These are phyloP conservation scores for Nasonia longicornis DNA, from an alignment of 1,140 invertebrate species.

Conservation along the genomic window DNA sequence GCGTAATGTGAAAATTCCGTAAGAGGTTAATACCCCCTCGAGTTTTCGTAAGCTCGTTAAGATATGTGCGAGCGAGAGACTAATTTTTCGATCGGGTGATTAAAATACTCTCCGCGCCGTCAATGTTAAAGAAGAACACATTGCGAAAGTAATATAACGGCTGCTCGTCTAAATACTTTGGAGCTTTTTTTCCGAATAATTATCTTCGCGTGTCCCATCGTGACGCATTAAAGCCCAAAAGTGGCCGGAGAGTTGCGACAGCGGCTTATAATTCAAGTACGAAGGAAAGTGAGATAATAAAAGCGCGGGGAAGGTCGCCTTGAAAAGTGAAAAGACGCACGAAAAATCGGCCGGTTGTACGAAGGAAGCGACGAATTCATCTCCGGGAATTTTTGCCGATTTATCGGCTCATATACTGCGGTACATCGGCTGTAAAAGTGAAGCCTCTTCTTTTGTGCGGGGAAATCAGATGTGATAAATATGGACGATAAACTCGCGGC, in stretches of 20 bases:
- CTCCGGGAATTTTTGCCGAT: background rate
- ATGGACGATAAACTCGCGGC: constrained; percentile 1
- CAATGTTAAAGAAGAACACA: background rate
- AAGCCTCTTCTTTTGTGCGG: background rate
- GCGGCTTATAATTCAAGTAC: background rate
- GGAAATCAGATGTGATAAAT: constrained; percentile 11
- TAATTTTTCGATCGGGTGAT: too few species aligned
- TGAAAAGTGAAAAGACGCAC: background rate
- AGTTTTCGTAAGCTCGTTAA: too few species aligned
- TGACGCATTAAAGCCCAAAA: background rate
- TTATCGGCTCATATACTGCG: background rate
- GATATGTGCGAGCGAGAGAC: too few species aligned
- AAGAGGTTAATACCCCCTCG: too few species aligned
- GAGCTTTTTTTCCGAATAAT: background rate
- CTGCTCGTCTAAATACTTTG: background rate
- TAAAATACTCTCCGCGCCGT: too few species aligned
- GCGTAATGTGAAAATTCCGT: too few species aligned
- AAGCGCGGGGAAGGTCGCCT: constrained; percentile 1
- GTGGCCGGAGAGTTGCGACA: background rate
- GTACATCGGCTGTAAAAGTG: background rate
- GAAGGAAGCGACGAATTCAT: background rate
- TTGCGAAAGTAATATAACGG: constrained; percentile 6
- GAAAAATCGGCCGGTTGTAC: background rate
- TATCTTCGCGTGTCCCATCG: background rate
- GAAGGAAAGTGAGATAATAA: constrained; percentile 28